Evolutionary conservation across 2,888 invertebrate species (phyloP).

Genomic region (Scelioninae gen. 2): DNA sequence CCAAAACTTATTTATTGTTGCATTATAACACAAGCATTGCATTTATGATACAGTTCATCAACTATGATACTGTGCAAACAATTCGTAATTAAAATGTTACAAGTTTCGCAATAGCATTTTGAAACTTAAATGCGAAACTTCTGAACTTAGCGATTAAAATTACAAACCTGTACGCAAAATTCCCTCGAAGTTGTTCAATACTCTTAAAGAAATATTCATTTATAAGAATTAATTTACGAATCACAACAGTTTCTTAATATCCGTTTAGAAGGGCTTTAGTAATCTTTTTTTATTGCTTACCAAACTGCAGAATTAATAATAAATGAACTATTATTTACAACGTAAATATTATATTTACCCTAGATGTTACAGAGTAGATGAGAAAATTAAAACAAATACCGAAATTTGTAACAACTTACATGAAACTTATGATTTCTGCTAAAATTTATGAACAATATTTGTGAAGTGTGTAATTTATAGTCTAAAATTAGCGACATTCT

Average conservation of each 20-base stretch:
- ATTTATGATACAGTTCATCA: conserved; percentile 21
- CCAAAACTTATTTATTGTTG: conserved; percentile 11
- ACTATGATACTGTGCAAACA: conserved; percentile 26
- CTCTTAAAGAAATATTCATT: conserved; percentile 8
- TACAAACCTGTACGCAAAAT: conserved; percentile 14
- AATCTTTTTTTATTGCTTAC: no score
- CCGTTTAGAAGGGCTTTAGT: no score
- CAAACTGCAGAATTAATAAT: no score
- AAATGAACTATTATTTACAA: no score
- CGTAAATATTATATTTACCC: no score
- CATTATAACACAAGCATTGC: conserved; percentile 5
- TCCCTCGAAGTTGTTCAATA: conserved; percentile 16
- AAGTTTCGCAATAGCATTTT: conserved; percentile 19
- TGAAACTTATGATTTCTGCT: no score
- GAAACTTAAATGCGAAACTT: conserved; percentile 28
- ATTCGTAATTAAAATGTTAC: conserved; percentile 28
- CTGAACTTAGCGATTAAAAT: conserved; percentile 21
- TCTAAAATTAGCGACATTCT: conserved; percentile 9
- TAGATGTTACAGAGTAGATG: no score
- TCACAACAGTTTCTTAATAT: no score
- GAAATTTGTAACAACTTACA: no score
- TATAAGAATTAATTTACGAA: no score
- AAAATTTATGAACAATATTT: no score
- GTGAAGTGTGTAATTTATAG: conserved; percentile 12
- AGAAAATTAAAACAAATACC: no score